A percentile compares a stretch with the other conserved stretches of the same genome.
Evolutionary conservation across 2,797 vertebrate genomes (phyloP).

Genomic region (Melopsittacus undulatus): DNA sequence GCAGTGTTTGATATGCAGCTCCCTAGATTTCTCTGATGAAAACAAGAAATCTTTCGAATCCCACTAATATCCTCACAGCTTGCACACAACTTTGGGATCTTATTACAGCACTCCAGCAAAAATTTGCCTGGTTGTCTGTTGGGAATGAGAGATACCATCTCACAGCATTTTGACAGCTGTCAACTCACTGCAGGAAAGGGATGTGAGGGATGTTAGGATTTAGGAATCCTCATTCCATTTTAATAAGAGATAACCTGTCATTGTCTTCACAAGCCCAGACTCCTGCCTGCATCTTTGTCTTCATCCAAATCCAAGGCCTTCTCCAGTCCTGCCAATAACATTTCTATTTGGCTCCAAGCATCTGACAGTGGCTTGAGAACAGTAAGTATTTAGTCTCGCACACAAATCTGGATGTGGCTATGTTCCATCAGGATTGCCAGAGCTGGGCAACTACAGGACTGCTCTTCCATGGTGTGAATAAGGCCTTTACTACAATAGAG

Average conservation of each 20-base stretch:
- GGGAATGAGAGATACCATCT: not conserved
- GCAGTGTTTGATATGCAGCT: not conserved
- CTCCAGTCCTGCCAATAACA: not conserved
- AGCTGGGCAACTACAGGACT: not conserved
- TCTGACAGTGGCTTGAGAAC: not conserved
- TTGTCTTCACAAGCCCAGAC: not conserved
- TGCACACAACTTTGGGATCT: not conserved
- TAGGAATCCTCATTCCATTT: not conserved
- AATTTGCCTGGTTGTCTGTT: not conserved
- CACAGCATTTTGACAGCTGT: not conserved
- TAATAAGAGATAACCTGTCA: not conserved
- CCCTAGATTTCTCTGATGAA: not conserved
- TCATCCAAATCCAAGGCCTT: not conserved
- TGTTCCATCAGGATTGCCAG: not conserved
- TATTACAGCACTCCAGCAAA: not conserved
- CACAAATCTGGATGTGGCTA: not conserved
- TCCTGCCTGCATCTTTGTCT: not conserved
- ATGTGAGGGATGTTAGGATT: not conserved
- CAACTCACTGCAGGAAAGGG: not conserved
- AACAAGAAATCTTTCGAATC: not conserved
- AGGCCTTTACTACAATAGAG: not conserved
- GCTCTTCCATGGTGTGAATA: not conserved
- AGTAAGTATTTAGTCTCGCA: not conserved
- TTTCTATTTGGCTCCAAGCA: not conserved
- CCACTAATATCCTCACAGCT: fast-evolving